phyloP scores from a whole-genome alignment of 2,797 vertebrate species.

The Numenius phaeopus region DNA sequence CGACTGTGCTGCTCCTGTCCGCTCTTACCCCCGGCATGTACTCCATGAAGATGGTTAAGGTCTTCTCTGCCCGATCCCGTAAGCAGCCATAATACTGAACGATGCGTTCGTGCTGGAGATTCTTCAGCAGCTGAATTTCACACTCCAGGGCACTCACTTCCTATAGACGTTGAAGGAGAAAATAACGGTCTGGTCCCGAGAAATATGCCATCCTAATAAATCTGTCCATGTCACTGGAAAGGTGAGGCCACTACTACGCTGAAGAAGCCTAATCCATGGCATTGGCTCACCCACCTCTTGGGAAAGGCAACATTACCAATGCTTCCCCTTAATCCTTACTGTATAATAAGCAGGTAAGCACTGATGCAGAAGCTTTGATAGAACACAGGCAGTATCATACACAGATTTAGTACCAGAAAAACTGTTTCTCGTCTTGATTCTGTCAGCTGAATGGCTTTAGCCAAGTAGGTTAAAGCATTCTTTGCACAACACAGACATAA shows the following conservation, averaged over 20 bases:
- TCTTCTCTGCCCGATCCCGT: slow-evolving; percentile 93
- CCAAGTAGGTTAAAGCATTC: neutral
- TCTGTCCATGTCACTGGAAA: neutral
- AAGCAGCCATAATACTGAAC: slow-evolving; percentile 97
- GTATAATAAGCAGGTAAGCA: neutral
- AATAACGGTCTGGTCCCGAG: neutral
- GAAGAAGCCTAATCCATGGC: neutral
- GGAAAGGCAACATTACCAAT: neutral
- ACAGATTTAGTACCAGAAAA: neutral
- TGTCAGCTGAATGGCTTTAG: neutral
- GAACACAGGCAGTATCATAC: neutral
- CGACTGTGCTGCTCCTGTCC: neutral
- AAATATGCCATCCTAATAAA: neutral
- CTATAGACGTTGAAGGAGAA: slow-evolving; percentile 72
- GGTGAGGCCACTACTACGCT: neutral
- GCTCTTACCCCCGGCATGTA: slow-evolving; percentile 96
- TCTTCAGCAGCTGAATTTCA: slow-evolving; percentile 98
- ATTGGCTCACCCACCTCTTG: neutral
- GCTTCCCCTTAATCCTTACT: neutral
- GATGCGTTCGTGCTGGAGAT: slow-evolving; percentile 94
- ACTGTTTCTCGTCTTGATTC: neutral
- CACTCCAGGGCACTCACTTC: slow-evolving; percentile 97
- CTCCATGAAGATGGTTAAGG: slow-evolving; percentile 98
- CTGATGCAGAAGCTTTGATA: neutral
- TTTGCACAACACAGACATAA: neutral